These are phyloP conservation scores for Bicyclus anynana DNA, from an alignment of 1,140 invertebrate genomes.

Conservation along the genomic window DNA sequence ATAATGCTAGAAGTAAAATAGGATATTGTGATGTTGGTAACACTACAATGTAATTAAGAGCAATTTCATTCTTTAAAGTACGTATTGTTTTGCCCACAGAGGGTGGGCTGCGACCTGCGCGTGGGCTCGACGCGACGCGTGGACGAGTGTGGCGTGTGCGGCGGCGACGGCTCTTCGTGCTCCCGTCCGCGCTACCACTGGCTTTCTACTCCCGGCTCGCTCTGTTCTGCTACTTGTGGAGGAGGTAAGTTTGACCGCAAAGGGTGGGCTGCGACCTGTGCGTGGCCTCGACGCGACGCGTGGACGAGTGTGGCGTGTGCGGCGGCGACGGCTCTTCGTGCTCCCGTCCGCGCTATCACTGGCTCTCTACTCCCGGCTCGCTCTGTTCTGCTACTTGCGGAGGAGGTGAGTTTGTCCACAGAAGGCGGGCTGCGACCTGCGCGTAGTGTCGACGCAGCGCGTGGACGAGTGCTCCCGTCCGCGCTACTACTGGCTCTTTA, in stretches of 20 bases:
- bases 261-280: slow-evolving; percentile 93
- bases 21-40: too few species aligned
- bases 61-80: too few species aligned
- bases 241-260: slow-evolving; percentile 87
- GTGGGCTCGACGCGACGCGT: slow-evolving; percentile 90
- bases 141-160: slow-evolving; percentile 93
- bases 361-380: slow-evolving; percentile 88
- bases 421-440: slow-evolving; percentile 93
- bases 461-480: slow-evolving; percentile 89
- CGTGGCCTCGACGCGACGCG: slow-evolving; percentile 89
- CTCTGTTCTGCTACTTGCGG: slow-evolving; percentile 94
- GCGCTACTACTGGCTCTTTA: slow-evolving; percentile 90
- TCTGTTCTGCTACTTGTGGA: slow-evolving; percentile 93
- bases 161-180: slow-evolving; percentile 91
- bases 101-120: slow-evolving; percentile 92
- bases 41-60: too few species aligned
- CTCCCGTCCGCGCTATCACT: slow-evolving; percentile 87
- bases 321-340: slow-evolving; percentile 92
- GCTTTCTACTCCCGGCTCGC: slow-evolving; percentile 86
- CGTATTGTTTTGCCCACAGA: slow-evolving; percentile 73
- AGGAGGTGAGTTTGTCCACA: slow-evolving; percentile 86
- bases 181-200: slow-evolving; percentile 88
- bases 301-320: slow-evolving; percentile 93
- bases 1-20: too few species aligned
- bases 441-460: slow-evolving; percentile 89